Conservation (phyloP, 2,797 vertebrate genomes). For the Emys orbicularis region DNA sequence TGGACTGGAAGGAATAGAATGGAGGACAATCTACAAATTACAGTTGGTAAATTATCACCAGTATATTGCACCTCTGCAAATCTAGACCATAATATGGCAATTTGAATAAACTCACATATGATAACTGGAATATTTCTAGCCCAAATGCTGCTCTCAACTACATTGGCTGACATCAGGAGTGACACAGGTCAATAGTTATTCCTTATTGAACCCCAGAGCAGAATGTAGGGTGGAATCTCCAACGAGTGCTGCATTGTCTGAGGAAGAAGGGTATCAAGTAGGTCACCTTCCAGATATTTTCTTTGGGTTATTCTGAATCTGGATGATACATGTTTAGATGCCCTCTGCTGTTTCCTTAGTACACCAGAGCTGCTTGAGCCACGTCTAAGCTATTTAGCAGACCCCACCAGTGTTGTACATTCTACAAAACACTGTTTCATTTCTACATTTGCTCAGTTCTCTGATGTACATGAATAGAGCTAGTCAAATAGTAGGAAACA, state of each 20-base stretch:
- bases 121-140: not conserved
- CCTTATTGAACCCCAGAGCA: not conserved
- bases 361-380: not conserved
- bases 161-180: not conserved
- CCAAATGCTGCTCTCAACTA: not conserved
- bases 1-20: no score
- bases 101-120: not conserved
- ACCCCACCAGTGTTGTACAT: not conserved
- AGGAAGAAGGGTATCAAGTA: not conserved
- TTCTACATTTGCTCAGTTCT: not conserved
- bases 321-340: not conserved
- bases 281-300: not conserved
- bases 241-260: not conserved
- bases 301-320: not conserved
- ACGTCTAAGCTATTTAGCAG: not conserved
- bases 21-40: no score
- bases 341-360: not conserved
- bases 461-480: fast-evolving
- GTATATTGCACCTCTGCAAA: not conserved
- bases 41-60: no score
- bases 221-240: not conserved
- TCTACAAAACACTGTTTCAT: not conserved
- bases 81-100: not conserved
- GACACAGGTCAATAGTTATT: not conserved
- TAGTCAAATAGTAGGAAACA: not conserved